Conservation (phyloP, 2,113 vertebrate species). For the Panurus biarmicus region DNA sequence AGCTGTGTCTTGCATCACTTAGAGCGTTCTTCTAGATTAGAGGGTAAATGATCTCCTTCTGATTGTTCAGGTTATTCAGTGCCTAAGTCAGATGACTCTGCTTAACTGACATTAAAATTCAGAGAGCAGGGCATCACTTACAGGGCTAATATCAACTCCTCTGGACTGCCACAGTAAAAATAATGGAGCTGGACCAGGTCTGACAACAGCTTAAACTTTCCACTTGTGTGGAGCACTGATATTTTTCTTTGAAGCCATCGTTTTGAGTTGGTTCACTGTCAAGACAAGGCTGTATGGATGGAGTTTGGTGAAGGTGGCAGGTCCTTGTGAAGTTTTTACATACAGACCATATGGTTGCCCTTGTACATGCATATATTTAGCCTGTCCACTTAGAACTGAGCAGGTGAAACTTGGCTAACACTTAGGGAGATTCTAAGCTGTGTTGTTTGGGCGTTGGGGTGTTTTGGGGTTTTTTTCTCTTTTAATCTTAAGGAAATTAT, state of each 20-base stretch:
- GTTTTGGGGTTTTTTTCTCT: neutral
- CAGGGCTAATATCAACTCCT: neutral
- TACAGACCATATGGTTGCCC: neutral
- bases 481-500: constrained; percentile 1
- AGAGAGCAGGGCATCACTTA: neutral
- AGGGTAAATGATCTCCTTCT: neutral
- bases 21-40: neutral
- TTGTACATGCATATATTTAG: neutral
- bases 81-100: neutral
- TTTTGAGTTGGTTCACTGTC: neutral
- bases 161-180: neutral
- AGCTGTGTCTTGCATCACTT: neutral
- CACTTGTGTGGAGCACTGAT: neutral
- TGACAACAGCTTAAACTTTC: neutral
- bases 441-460: neutral
- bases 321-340: neutral
- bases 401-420: neutral
- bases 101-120: neutral
- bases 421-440: neutral
- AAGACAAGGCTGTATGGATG: neutral
- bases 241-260: neutral
- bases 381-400: neutral
- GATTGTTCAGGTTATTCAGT: neutral
- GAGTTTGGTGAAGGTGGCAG: neutral
- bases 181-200: neutral